These are phyloP conservation scores for Notechis scutatus DNA, from an alignment of 2,113 vertebrate genomes.

Conservation along the genomic window DNA sequence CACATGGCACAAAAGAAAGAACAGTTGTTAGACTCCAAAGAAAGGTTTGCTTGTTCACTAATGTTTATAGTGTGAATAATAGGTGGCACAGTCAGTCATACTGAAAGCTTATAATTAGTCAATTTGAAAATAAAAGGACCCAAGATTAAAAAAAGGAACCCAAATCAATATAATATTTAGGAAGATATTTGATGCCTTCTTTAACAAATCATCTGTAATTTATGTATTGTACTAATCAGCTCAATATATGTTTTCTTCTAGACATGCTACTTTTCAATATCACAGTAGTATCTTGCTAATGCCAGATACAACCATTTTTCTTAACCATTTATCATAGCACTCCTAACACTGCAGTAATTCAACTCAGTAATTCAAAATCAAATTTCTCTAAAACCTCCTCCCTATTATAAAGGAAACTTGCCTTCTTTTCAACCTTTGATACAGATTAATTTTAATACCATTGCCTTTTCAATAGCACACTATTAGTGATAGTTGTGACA, in stretches of 20 bases:
- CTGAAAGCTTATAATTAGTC: conserved; percentile 41
- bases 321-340: neutral
- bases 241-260: neutral
- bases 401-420: neutral
- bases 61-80: conserved; percentile 37
- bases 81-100: conserved; percentile 41
- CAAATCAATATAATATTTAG: neutral
- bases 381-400: neutral
- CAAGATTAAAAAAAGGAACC: too few species aligned
- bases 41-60: conserved; percentile 51
- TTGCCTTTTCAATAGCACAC: neutral
- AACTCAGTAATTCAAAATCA: neutral
- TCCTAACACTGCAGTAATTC: neutral
- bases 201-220: accelerated
- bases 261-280: neutral
- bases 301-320: neutral
- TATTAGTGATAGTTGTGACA: neutral
- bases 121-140: conserved; percentile 24
- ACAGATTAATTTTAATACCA: neutral
- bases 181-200: neutral
- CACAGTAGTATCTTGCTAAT: neutral
- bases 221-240: neutral
- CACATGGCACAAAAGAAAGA: conserved; percentile 28
- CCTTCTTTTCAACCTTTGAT: neutral
- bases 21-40: conserved; percentile 43